These are phyloP conservation scores for Latrodectus elegans DNA, from an alignment of 2,888 invertebrate genomes.

Conservation along the genomic window DNA sequence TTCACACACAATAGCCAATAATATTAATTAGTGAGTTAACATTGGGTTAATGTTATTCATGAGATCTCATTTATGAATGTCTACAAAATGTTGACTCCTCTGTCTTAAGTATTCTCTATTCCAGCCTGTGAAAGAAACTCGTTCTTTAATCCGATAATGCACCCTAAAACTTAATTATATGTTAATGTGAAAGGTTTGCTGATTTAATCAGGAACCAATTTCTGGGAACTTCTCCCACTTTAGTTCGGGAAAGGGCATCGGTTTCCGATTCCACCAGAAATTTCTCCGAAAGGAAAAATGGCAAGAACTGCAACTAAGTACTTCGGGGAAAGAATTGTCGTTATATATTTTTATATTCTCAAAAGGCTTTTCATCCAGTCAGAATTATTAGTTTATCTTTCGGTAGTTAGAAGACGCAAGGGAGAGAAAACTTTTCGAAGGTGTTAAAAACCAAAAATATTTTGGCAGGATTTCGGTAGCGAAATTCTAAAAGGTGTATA, in stretches of 20 bases:
- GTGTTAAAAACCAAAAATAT: not conserved
- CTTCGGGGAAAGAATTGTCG: not conserved
- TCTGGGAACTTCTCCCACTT: conserved; percentile 23
- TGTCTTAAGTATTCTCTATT: no score
- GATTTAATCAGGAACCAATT: conserved; percentile 48
- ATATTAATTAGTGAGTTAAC: no score
- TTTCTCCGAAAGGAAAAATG: conserved; percentile 3
- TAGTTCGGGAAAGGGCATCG: conserved; percentile 12
- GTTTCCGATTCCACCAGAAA: conserved; percentile 41
- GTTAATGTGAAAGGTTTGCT: conserved; percentile 47
- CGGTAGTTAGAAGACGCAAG: not conserved
- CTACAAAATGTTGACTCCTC: no score
- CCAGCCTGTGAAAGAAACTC: not conserved
- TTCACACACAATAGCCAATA: no score
- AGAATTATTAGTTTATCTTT: conserved; percentile 5
- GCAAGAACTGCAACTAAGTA: not conserved
- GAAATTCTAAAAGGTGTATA: not conserved
- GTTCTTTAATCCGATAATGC: conserved; percentile 26
- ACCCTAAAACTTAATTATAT: conserved; percentile 34
- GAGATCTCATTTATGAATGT: no score
- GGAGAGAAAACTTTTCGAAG: not conserved
- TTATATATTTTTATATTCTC: not conserved
- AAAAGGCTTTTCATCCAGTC: not conserved
- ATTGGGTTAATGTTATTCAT: no score
- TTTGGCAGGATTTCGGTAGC: not conserved